Conservation (phyloP, 2,113 vertebrate genomes). For the Neodontobutis hainanensis region DNA sequence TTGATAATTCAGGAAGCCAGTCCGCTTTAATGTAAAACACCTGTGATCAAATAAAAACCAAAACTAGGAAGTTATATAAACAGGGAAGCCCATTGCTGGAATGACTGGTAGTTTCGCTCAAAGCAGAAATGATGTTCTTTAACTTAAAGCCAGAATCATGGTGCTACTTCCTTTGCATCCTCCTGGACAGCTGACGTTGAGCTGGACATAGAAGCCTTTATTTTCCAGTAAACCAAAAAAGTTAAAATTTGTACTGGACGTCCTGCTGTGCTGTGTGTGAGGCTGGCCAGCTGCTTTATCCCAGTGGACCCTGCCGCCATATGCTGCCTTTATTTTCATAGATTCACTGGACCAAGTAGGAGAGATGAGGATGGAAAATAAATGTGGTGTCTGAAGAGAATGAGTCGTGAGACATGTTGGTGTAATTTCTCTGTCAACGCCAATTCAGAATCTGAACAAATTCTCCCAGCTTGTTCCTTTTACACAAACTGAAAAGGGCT, state of each 20-base stretch:
- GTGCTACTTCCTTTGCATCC: background rate
- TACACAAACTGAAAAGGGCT: slow-evolving; percentile 2
- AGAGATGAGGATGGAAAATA: slow-evolving; percentile 21
- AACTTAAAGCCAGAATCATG: background rate
- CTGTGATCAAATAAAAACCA: no score
- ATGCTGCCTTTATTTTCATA: slow-evolving; percentile 30
- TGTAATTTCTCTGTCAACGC: slow-evolving; percentile 30
- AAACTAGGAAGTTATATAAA: no score
- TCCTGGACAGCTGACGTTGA: no score
- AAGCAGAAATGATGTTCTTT: background rate
- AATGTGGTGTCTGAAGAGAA: slow-evolving; percentile 17
- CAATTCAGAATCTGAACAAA: background rate
- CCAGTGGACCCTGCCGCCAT: slow-evolving; percentile 33
- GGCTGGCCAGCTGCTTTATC: slow-evolving; percentile 30
- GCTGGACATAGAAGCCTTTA: no score
- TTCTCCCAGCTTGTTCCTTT: slow-evolving; percentile 3
- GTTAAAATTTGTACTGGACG: background rate
- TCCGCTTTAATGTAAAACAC: no score
- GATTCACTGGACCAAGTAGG: slow-evolving; percentile 15
- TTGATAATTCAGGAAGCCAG: no score
- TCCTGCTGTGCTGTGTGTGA: slow-evolving; percentile 3
- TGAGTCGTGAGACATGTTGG: background rate
- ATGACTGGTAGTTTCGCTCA: background rate
- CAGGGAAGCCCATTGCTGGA: no score
- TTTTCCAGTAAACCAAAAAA: no score